These are phyloP conservation scores for Elysia chlorotica DNA, from an alignment of 1,140 invertebrate genomes.

Conservation along the genomic window DNA sequence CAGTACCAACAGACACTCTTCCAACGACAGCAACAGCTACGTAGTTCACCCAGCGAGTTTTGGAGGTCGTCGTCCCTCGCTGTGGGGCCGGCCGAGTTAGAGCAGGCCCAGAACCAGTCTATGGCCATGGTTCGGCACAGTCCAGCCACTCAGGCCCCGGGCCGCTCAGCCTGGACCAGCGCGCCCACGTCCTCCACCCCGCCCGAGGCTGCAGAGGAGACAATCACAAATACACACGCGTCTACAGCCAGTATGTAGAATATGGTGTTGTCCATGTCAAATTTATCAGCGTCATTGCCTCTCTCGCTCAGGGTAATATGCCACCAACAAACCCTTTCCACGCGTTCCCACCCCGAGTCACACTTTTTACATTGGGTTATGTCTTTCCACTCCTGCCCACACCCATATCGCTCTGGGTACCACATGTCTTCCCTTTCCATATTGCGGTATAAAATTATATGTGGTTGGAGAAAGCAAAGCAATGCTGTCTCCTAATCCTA, in stretches of 20 bases:
- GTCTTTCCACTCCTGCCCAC: not conserved
- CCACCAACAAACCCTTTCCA: not conserved
- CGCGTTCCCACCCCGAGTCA: not conserved
- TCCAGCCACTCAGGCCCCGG: not conserved
- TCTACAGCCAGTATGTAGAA: conserved; percentile 3
- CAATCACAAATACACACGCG: not conserved
- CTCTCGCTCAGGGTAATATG: not conserved
- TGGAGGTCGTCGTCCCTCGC: too few relatives aligned
- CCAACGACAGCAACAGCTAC: too few relatives aligned
- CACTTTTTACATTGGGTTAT: not conserved
- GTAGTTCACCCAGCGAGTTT: too few relatives aligned
- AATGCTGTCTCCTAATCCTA: too few relatives aligned
- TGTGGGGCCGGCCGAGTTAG: too few relatives aligned
- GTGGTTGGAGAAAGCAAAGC: too few relatives aligned
- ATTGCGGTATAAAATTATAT: too few relatives aligned
- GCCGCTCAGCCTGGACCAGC: not conserved
- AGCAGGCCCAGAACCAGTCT: too few relatives aligned
- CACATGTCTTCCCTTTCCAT: too few relatives aligned
- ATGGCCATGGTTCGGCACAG: conserved; percentile 18
- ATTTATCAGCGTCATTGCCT: not conserved
- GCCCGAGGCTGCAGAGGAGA: not conserved
- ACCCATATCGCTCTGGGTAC: not conserved
- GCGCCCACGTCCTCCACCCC: not conserved
- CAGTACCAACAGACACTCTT: too few relatives aligned
- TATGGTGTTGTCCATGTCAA: not conserved